Evolutionary conservation across 2,888 invertebrate genomes (phyloP), one percentile per base, ranked within the genome.

Genomic region (Eurytoma californica): DNA sequence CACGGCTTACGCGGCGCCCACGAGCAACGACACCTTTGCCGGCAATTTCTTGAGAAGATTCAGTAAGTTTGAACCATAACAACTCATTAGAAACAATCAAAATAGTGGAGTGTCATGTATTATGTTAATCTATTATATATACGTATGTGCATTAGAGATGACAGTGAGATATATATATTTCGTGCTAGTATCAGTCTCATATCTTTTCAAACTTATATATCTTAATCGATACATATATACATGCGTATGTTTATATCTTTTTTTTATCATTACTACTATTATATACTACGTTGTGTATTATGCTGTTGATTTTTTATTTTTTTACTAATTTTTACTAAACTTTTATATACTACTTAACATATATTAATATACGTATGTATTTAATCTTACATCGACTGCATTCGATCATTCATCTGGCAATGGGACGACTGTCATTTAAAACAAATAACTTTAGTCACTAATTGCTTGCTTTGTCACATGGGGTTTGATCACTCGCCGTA

Each of bases 31-130:
- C 79, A 90, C 70, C 47, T 80, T 80, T 63, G 94, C 95, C 86
- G 94, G 95, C 89, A 94, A 92, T 92, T 92, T 96, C 86, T 95
- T 95, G 92, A 93, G 96, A 90, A 94, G 95, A 92, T 95, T 96
- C 94, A 95, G 96, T 96, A 95, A 96, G 96, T 96, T 93, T 92
- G 86, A 82, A 81, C 53, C 18, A 70, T n/a, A 72, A 72, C 9
- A 39, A 39, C 39, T 39, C 39, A 39, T 39, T 39, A 76, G 53
- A 53, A n/a, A 67, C 30, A 49, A 63, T 66, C 57, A 58, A 85
- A 83, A 83, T 86, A 87, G 85, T 84, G 82, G 83, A 87, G 82
- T 83, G 83, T 78, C 83, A 80, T 84, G 84, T 78, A 72, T 65
- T 79, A 51, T 73, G 58, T 77, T 65, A 49, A 72, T 76, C 61